Base-by-base conservation (phyloP, 1,140 invertebrate genomes). In the Conopomorpha cramerella region DNA sequence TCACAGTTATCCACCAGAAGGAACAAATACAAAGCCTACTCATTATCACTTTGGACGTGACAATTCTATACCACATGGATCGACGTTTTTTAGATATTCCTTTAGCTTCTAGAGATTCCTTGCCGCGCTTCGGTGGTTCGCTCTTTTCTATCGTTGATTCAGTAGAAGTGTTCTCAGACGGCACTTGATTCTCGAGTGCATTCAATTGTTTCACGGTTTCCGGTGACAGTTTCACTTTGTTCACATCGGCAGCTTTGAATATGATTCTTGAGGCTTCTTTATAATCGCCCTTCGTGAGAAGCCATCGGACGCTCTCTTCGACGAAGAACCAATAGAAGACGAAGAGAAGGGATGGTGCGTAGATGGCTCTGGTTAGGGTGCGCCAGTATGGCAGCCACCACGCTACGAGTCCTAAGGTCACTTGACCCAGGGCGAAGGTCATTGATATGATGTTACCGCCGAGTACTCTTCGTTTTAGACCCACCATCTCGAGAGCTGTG, bases 401-500 rank as follows among this genome's bases (percentile, higher is more conserved):
- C 2, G 88, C 89, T 1, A 84, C 58, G 8, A 86, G 52, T 26
- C 87, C 89, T 29, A 88, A 66, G 6, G 83, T 38, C 17, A 86
- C 83, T 47, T 89, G 84, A 0, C 91, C 91, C 1, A 90, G 31
- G 0, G 89, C 86, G 56, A 88, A 91, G 38, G 84, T 86, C 32
- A 81, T 80, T 10, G 85, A 85, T 2, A 89, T 84, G 0, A 90
- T 59, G 8, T 88, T 85, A 10, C 88, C 87, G 30, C 83, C 87
- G 2, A 90, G 61, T 0, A 90, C 87, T 39, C 91, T 70, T 25
- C 84, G 82, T 26, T 83, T 81, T 2, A 86, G 82, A 1, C 86
- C 88, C 1, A 91, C 86, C 59, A 90, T 81, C 67, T 94, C 91
- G 36, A 93, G 79, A 28, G 86, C 90, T 90, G 63, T n/a, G n/a